phyloP scores from a whole-genome alignment of 2,113 vertebrate genomes.

The Bucco capensis region DNA sequence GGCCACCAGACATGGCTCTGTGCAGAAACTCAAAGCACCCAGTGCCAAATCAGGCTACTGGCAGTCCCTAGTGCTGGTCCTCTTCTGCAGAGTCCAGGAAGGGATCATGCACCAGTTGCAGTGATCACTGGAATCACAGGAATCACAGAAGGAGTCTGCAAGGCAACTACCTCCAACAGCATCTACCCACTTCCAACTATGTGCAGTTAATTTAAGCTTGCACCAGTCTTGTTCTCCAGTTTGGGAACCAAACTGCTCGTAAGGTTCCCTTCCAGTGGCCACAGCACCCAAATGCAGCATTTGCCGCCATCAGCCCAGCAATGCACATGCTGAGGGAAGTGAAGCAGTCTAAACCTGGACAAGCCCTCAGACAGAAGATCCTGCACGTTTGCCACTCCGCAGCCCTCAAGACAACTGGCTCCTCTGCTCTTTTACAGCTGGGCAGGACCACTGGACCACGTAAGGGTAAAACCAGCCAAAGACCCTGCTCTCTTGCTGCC shows the following conservation, averaged over 20 bases:
- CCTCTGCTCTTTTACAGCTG: not conserved
- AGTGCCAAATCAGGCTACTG: not conserved
- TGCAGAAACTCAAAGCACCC: not conserved
- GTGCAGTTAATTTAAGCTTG: rapidly evolving
- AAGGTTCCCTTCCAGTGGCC: not conserved
- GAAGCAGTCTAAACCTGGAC: not conserved
- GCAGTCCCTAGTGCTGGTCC: rapidly evolving
- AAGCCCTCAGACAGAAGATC: not conserved
- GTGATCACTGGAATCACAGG: not conserved
- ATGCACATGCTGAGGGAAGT: rapidly evolving
- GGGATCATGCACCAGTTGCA: rapidly evolving
- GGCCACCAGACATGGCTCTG: not conserved
- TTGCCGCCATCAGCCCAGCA: not conserved
- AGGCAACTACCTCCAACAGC: not conserved
- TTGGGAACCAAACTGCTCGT: not conserved
- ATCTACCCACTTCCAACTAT: rapidly evolving
- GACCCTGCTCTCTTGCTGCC: not conserved
- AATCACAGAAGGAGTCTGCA: rapidly evolving
- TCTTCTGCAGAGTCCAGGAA: not conserved
- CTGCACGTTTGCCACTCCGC: not conserved
- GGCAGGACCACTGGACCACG: too few species aligned
- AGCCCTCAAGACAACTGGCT: not conserved
- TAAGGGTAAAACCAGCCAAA: too few species aligned
- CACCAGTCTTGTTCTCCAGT: not conserved
- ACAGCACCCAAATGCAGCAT: rapidly evolving